Evolutionary conservation across 2,888 invertebrate genomes (phyloP), one percentile per base, ranked within the genome.

Genomic region (Arrhopalites spinosus): DNA sequence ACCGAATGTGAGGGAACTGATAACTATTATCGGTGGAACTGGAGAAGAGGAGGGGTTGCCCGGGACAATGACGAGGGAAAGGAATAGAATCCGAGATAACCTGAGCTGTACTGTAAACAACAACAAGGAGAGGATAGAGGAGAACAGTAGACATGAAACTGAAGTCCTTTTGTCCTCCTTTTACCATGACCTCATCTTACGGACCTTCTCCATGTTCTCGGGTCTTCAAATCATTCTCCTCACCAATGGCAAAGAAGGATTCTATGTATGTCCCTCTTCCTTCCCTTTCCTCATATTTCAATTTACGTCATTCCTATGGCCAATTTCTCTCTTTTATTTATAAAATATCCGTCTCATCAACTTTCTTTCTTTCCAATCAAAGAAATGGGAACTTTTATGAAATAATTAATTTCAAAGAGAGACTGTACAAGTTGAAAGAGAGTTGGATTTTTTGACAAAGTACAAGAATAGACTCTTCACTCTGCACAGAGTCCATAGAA

Each of bases 1-100:
- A 0, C 96, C 96, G 0, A 96, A 96, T 85, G 84, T 45, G 84
- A 86, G 75, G 85, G 86, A 79, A 85, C 91, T 50, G 84, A 85
- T 81, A 84, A 71, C 69, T 36, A 53, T 74, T 50, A 17, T 59
- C 50, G 53, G 66, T 45, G 27, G 30, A 64, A 17, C 61, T 53
- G 53, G 66, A 27, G 27, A 43, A 53, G 71, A 61, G 8, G 66
- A 56, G 50, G 25, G 53, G 53, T 8, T 17, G 53, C 3, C 17
- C 15, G 5, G 8, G 53, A 20, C 17, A 17, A 53, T 17, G 53
- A 53, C 15, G 53, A 20, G 53, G 53, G 15, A 53, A 17, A 53
- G 53, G 2, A 5, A 20, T 17, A 53, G 53, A 17, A 53, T 17
- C 53, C 17, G 53, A 20, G 53, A 53, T 20, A 53, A 17, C 53